Evolutionary conservation across 2,113 vertebrate genomes (phyloP).

Genomic region (Podarcis raffonei): DNA sequence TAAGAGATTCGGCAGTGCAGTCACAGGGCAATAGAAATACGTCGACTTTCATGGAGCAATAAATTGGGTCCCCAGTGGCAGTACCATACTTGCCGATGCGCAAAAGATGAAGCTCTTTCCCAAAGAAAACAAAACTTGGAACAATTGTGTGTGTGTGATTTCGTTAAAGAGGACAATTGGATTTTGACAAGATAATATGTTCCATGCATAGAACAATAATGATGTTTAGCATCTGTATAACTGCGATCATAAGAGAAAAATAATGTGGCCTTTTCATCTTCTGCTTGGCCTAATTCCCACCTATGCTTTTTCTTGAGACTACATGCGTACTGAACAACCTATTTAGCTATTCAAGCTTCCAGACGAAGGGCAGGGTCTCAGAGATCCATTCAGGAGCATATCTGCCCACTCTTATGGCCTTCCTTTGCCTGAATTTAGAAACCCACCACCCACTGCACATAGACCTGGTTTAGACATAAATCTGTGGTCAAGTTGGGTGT

Average conservation of each 20-base stretch:
- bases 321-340: neutral
- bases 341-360: neutral
- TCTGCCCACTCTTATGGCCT: neutral
- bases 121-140: neutral
- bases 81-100: neutral
- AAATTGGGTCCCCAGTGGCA: neutral
- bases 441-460: neutral
- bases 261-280: neutral
- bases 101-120: rapidly evolving
- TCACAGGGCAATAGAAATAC: neutral
- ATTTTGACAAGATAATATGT: neutral
- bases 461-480: neutral
- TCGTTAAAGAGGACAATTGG: neutral
- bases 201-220: neutral
- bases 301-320: neutral
- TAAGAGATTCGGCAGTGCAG: neutral
- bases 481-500: neutral
- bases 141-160: neutral
- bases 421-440: neutral
- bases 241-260: neutral
- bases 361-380: neutral
- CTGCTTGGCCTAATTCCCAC: neutral
- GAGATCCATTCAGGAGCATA: no score
- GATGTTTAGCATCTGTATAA: neutral
- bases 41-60: neutral